Evolutionary conservation across 2,797 vertebrate genomes (phyloP).

Genomic region (Mareca penelope): DNA sequence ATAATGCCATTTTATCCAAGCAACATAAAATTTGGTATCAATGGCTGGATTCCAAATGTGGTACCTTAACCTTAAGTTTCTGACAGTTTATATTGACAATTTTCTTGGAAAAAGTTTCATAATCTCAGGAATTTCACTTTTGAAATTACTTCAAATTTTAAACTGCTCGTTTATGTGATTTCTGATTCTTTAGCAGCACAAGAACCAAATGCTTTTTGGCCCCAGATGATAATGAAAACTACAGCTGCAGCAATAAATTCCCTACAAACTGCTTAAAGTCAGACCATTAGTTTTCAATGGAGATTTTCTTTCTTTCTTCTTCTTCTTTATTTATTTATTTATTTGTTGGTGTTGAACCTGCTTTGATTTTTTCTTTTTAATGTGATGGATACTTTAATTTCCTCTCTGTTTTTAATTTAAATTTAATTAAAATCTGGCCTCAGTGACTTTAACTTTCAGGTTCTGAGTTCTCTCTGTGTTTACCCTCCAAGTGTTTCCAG

Average conservation of each 20-base stretch:
- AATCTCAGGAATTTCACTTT: neutral
- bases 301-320: neutral
- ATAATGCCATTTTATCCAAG: neutral
- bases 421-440: conserved; percentile 67
- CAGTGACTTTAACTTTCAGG: conserved; percentile 45
- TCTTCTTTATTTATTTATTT: neutral
- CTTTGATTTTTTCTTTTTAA: neutral
- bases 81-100: neutral
- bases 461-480: conserved; percentile 45
- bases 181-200: neutral
- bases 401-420: conserved; percentile 66
- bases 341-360: neutral
- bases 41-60: neutral
- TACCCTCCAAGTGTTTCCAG: conserved; percentile 57
- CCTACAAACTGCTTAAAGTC: neutral
- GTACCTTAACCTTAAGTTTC: neutral
- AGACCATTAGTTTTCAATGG: neutral
- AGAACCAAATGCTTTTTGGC: neutral
- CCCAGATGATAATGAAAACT: neutral
- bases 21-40: neutral
- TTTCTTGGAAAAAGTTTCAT: neutral
- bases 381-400: conserved; percentile 60
- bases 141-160: neutral
- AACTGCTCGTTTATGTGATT: neutral
- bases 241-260: neutral